Evolutionary conservation across 1,140 invertebrate species (phyloP).

Genomic region (Ceratina australensis): DNA sequence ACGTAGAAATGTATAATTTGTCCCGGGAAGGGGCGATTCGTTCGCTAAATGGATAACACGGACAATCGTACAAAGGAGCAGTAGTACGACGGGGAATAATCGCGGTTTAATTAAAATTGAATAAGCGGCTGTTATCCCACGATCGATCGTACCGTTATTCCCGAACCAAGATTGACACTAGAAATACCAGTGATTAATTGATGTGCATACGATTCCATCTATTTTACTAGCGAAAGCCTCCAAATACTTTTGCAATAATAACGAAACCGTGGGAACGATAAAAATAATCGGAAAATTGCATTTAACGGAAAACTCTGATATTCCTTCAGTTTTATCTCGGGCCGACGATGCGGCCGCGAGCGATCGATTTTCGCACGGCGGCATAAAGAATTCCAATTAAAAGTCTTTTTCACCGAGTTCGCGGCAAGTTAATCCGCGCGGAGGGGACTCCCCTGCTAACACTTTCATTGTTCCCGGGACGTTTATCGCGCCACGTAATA

Average conservation of each 20-base stretch:
- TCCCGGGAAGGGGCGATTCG: not conserved
- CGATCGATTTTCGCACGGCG: slow-evolving; percentile 16
- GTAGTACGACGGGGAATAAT: not conserved
- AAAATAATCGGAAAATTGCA: not conserved
- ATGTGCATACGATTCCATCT: too few species aligned
- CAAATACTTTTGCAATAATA: too few species aligned
- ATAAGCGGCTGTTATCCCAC: not conserved
- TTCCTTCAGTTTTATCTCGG: slow-evolving; percentile 4
- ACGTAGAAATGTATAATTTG: not conserved
- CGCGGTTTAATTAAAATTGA: not conserved
- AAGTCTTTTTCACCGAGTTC: slow-evolving; percentile 19
- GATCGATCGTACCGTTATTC: not conserved
- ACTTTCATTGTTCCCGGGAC: slow-evolving; percentile 16
- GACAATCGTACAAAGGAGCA: not conserved
- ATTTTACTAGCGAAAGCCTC: too few species aligned
- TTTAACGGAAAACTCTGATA: not conserved
- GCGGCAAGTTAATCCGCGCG: slow-evolving; percentile 30
- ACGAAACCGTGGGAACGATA: too few species aligned
- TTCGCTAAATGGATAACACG: not conserved
- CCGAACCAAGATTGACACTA: not conserved
- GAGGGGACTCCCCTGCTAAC: not conserved
- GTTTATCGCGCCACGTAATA: slow-evolving; percentile 31
- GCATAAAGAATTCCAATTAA: slow-evolving; percentile 38
- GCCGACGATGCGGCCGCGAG: not conserved
- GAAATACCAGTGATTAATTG: too few species aligned